A percentile compares a stretch with the other conserved stretches of the same genome.
Evolutionary conservation across 2,797 vertebrate species (phyloP).

Genomic region (Pygocentrus nattereri): DNA sequence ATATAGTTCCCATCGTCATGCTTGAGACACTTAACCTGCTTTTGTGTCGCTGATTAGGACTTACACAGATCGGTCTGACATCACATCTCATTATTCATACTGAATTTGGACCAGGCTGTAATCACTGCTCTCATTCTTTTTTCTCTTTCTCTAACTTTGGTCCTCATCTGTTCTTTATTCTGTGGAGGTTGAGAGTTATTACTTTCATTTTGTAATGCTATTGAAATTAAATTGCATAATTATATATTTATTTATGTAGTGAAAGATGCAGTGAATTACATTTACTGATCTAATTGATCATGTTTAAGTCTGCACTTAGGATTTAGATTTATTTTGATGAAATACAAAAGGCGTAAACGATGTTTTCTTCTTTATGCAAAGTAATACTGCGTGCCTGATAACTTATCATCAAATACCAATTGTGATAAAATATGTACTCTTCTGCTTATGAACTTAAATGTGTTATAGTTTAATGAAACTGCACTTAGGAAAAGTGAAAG

Average conservation of each 20-base stretch:
- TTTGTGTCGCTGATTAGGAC: conserved; percentile 47
- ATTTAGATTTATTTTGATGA: too few species aligned
- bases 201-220: background rate
- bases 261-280: background rate
- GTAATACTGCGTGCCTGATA: too few species aligned
- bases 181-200: background rate
- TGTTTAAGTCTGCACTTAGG: background rate
- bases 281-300: background rate
- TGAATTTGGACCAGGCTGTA: conserved; percentile 13
- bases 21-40: conserved; percentile 21
- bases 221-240: background rate
- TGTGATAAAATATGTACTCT: too few species aligned
- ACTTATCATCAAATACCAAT: too few species aligned
- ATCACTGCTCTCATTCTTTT: background rate
- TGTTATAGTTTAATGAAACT: too few species aligned
- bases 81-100: conserved; percentile 47
- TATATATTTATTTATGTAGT: background rate
- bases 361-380: too few species aligned
- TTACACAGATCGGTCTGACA: conserved; percentile 42
- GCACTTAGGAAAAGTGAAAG: too few species aligned
- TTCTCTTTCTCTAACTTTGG: conserved; percentile 12
- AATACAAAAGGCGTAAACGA: too few species aligned
- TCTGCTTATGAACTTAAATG: too few species aligned
- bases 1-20: conserved; percentile 5
- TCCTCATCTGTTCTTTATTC: background rate